Evolutionary conservation across 1,140 invertebrate genomes (phyloP), one percentile per base, ranked within the genome.

Genomic region (Heterodera schachtii): DNA sequence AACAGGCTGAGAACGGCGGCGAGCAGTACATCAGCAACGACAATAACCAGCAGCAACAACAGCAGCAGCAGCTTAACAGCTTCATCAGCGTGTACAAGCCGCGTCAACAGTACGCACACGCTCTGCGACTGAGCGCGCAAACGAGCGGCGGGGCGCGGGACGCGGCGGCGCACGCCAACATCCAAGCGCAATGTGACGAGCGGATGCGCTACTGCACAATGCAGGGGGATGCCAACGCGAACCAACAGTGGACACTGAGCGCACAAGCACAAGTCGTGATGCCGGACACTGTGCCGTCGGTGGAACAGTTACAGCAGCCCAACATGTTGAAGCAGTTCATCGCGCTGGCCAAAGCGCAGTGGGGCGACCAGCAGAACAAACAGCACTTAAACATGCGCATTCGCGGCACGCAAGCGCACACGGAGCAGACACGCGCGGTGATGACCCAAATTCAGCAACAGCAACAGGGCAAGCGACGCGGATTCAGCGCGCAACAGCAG

Each of bases 211-310:
- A 21, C 57, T 84, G 83, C 83, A 69, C 46, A 41, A 11, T 80
- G 9, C 9, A 75, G 41, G 49, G 52, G 44, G 43, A 81, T 44
- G 77, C 66, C 66, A 84, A 64, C 76, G 52, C 44, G 79, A 31
- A 46, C 70, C 44, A 83, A n/a, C 41, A 83, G 60, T 84, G 84
- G 84, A 64, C 21, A 41, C 49, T 85, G 46, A 81, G 81, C 47
- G 60, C 75, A 21, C 70, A 85, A 69, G 66, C 75, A 19, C 73
- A 86, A 41, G 13, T 85, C 11, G 70, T 84, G 43, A 73, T 83
- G 75, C 84, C 84, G 43, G 60, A 84, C 74, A 31, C 73, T 41
- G 60, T 83, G 43, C 19, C 67, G 19, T 47, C 75, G 43, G 47
- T 77, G 77, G 31, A 73, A n/a, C 64, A 82, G 47, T 31, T 82